Base-by-base conservation (phyloP, 2,797 vertebrate genomes). In the Sparus aurata region DNA sequence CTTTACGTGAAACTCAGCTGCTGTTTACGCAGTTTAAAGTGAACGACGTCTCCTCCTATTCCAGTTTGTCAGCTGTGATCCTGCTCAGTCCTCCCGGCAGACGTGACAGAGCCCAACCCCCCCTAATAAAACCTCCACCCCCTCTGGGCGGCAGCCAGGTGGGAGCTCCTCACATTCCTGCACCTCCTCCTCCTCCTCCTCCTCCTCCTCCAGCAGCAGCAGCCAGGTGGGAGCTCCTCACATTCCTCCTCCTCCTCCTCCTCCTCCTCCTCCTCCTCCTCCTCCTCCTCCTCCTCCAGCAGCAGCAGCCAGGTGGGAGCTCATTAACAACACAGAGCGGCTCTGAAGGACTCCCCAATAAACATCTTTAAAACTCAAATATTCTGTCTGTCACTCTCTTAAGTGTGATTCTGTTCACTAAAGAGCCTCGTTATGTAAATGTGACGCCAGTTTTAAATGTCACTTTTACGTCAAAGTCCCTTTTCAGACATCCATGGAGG, bases 21-120 rank as follows among this genome's bases (percentile, higher is more conserved):
- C 30, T 13, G 53, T 41, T 69, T 4, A 1, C 34, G n/a, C 50
- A 2, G 49, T 70, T 73, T 54, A 60, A 27, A 76, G 30, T 8
- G 20, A 15, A 65, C n/a, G 49, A 43, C 12, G 12, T 16, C 65
- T 86, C 77, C 70, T 79, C 82, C 79, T 11, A 1, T 73, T 77
- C 75, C 65, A 54, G 84, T 83, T 74, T 41, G 64, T 77, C 77
- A 68, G 77, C 79, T 76, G 59, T 25, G 73, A 82, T 77, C 58
- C 15, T 22, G 67, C 61, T 77, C 27, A 17, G 53, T 70, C 73
- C 59, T 77, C 16, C 9, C 27, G 71, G 68, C 63, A 52, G 23
- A 78, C 3, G 20, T 16, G 4, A 59, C 54, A 13, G 16, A 58
- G 12, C 62, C 67, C 47, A 7, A 6, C 55, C 55, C 45, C 46